These are phyloP conservation scores for Leucoraja erinaceus DNA, from an alignment of 2,113 vertebrate species.

Conservation along the genomic window DNA sequence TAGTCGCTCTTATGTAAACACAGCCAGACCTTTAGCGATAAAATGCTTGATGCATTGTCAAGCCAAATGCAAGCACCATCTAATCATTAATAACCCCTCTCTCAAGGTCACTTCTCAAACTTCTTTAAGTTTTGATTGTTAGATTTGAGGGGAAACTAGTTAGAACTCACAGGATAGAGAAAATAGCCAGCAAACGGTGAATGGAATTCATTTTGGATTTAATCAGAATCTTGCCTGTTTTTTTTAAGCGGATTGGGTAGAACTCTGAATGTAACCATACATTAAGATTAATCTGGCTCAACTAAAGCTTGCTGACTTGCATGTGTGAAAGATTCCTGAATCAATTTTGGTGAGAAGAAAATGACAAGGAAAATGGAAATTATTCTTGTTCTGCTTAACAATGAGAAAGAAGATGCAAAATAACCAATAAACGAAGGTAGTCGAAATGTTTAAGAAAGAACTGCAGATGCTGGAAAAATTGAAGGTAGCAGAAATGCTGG, in stretches of 20 bases:
- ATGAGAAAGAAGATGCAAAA: background rate
- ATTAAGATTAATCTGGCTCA: background rate
- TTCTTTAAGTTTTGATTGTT: background rate
- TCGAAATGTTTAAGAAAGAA: no score
- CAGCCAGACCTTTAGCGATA: background rate
- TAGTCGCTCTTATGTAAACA: background rate
- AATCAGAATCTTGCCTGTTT: background rate
- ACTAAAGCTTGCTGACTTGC: background rate
- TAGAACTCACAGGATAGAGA: background rate
- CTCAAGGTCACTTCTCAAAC: background rate
- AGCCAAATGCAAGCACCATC: background rate
- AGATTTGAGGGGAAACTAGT: background rate
- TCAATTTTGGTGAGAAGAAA: background rate
- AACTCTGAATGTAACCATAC: background rate
- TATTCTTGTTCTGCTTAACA: background rate
- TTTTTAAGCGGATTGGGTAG: background rate
- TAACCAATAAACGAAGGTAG: background rate
- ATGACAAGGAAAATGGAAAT: background rate
- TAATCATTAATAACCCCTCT: background rate
- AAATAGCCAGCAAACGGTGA: background rate
- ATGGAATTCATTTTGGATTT: background rate
- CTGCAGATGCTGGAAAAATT: no score
- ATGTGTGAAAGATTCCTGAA: background rate
- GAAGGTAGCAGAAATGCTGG: no score
- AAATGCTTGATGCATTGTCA: slow-evolving; percentile 15